These are phyloP conservation scores for Aphodius granarius DNA, from an alignment of 2,888 invertebrate genomes.

Conservation along the genomic window DNA sequence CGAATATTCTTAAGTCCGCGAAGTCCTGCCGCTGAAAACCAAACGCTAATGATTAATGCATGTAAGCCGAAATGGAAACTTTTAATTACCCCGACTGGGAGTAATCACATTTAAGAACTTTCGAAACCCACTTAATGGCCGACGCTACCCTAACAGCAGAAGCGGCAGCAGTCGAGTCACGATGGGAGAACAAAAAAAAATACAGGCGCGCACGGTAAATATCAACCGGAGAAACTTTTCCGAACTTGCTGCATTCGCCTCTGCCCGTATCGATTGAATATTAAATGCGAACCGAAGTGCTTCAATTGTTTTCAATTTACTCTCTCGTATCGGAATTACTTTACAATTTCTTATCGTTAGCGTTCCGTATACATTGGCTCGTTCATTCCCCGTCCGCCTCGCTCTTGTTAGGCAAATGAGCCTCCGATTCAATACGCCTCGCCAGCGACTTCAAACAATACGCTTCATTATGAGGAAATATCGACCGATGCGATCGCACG, in stretches of 20 bases:
- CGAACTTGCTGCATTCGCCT: neutral
- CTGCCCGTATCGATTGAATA: neutral
- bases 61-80: neutral
- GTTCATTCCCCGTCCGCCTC: neutral
- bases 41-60: neutral
- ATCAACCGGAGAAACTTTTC: neutral
- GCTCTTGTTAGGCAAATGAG: neutral
- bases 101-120: conserved; percentile 10
- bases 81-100: conserved; percentile 7
- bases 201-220: neutral
- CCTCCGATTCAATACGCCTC: neutral
- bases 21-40: neutral
- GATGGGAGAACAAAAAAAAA: neutral
- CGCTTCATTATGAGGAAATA: neutral
- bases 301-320: neutral
- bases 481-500: neutral
- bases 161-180: neutral
- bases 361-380: neutral
- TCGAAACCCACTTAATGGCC: conserved; percentile 6
- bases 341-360: neutral
- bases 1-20: neutral
- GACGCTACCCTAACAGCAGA: neutral
- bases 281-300: neutral
- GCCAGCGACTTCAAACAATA: neutral
- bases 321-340: neutral